These are phyloP conservation scores for Ichneumoninae sp. DNA, from an alignment of 2,888 invertebrate species.

Conservation along the genomic window DNA sequence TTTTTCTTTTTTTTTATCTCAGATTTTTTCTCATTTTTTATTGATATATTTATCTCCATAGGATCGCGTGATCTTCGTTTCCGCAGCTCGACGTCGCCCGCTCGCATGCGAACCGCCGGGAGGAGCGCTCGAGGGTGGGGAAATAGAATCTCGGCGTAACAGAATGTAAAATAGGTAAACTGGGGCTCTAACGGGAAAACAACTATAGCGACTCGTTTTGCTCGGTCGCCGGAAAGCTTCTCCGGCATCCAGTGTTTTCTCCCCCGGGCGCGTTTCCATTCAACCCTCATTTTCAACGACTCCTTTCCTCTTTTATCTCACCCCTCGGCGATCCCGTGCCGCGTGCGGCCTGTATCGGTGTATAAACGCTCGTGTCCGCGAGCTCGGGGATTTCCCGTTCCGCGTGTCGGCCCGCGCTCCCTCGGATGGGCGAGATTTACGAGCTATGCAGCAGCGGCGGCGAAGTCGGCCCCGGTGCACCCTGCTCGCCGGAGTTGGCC, in stretches of 20 bases:
- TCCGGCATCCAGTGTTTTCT: slow-evolving; percentile 25
- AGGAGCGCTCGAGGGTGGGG: background rate
- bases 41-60: background rate
- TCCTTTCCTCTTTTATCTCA: slow-evolving; percentile 45
- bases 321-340: slow-evolving; percentile 58
- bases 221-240: background rate
- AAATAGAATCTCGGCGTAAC: slow-evolving; percentile 13
- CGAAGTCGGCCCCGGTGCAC: slow-evolving; percentile 21
- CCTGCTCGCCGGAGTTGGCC: background rate
- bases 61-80: background rate
- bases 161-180: slow-evolving; percentile 18
- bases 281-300: slow-evolving; percentile 64
- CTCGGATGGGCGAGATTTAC: slow-evolving; percentile 76
- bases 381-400: slow-evolving; percentile 20
- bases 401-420: slow-evolving; percentile 27
- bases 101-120: background rate
- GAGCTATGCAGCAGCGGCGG: slow-evolving; percentile 72
- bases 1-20: too few relatives aligned
- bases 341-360: slow-evolving; percentile 70
- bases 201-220: slow-evolving; percentile 64
- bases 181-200: slow-evolving; percentile 39
- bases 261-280: slow-evolving; percentile 35
- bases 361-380: slow-evolving; percentile 71
- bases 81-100: background rate
- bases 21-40: too few relatives aligned